These are phyloP conservation scores for Spialia ferax DNA, from an alignment of 2,888 invertebrate species.

Conservation along the genomic window DNA sequence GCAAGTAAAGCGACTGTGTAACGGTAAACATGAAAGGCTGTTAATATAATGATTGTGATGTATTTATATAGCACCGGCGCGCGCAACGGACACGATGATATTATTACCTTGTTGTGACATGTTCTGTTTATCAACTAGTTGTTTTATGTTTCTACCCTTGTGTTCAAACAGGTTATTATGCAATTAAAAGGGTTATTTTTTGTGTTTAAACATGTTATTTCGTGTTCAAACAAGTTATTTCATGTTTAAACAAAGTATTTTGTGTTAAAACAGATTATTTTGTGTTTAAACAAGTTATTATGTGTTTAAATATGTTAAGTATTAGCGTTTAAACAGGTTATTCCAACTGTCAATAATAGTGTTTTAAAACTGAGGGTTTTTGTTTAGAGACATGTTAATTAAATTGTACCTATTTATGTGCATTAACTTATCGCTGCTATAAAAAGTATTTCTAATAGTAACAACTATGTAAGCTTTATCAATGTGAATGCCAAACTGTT, in stretches of 20 bases:
- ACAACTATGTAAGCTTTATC: too few species aligned
- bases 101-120: conserved; percentile 18
- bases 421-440: too few species aligned
- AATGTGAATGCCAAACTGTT: too few species aligned
- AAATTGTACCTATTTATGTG: too few species aligned
- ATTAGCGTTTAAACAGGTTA: too few species aligned
- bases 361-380: too few species aligned
- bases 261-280: neutral
- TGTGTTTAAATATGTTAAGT: neutral
- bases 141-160: neutral
- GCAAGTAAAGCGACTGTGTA: conserved; percentile 44
- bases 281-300: neutral
- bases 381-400: too few species aligned
- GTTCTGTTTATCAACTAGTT: neutral
- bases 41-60: conserved; percentile 73
- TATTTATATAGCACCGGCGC: conserved; percentile 72
- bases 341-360: too few species aligned
- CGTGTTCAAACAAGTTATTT: too few species aligned
- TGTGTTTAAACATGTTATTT: neutral
- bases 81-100: conserved; percentile 64
- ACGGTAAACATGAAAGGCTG: conserved; percentile 77
- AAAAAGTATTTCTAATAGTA: too few species aligned
- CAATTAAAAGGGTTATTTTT: neutral
- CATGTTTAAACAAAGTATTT: neutral
- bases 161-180: neutral